Base-by-base conservation (phyloP, 1,140 invertebrate genomes). In the Branchinecta lindahli region DNA sequence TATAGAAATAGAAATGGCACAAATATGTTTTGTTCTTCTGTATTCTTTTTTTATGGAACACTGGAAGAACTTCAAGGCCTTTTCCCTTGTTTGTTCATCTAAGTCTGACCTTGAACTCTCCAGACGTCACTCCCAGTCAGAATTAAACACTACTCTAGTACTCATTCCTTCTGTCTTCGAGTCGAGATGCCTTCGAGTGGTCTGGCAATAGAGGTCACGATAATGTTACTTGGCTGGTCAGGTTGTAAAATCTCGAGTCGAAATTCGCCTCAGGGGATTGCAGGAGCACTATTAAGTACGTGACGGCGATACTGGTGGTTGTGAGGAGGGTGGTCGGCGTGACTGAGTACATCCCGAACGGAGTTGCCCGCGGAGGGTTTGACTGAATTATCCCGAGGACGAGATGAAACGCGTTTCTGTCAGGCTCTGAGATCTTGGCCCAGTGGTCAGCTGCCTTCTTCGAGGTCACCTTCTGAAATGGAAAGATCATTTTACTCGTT, bases 201-300 rank as follows among this genome's bases (percentile, higher is more conserved):
- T n/a, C n/a, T 33, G 2, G 33, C 33, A 33, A 33, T 33, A 33
- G 33, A 33, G 33, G 33, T 33, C 33, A 33, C 2, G 33, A 33
- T 33, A 33, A 33, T 33, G 33, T 33, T 5, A 5, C 33, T 33
- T 33, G 33, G 33, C 33, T 33, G 33, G 33, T 33, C 33, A 33
- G 33, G 33, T 33, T 33, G 33, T 33, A 33, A 33, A 33, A 33
- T 33, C 33, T 72, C 2, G 52, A 61, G 18, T 61, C 52, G 18
- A 61, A 61, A 20, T 61, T 61, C 4, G 52, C 52, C 52, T 61
- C 52, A 3, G 52, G 52, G 52, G 52, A 61, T 61, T 61, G 52
- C 18, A 61, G 52, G 18, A 61, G 70, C 68, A 72, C 72, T 8
- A 68, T 73, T 44, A 45, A 72, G 33, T 7, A 52, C 9, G 46